A percentile compares a stretch with the other conserved stretches of the same genome.
Conservation (phyloP, 2,888 invertebrate species). For the Euzetes globulus region DNA sequence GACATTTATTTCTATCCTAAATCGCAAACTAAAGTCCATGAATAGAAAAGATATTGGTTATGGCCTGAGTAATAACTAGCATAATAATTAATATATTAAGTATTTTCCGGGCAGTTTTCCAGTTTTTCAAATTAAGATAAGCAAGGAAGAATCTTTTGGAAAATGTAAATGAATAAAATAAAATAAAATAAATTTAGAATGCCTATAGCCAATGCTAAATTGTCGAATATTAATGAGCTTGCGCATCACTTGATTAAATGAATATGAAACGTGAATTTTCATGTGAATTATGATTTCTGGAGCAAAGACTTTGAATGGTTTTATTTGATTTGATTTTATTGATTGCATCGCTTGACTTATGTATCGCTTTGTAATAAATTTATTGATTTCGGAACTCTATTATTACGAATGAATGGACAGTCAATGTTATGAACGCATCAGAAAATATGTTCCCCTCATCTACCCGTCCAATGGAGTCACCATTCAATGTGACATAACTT, state of each 20-base stretch:
- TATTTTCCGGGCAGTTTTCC: too few relatives aligned
- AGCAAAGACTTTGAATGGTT: background rate
- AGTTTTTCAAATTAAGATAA: too few relatives aligned
- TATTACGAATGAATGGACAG: slow-evolving; percentile 1
- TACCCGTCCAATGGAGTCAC: background rate
- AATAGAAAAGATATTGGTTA: too few relatives aligned
- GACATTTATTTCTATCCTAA: background rate
- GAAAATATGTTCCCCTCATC: background rate
- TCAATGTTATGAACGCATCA: background rate
- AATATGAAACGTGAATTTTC: background rate
- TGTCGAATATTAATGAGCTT: background rate
- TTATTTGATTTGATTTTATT: slow-evolving; percentile 4
- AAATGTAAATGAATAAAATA: too few relatives aligned
- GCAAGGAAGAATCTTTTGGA: too few relatives aligned
- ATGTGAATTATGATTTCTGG: too few relatives aligned
- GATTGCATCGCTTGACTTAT: background rate
- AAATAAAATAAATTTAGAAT: too few relatives aligned
- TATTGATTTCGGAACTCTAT: slow-evolving; percentile 13
- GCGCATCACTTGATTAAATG: background rate
- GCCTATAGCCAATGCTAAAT: background rate
- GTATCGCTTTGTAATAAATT: slow-evolving; percentile 3
- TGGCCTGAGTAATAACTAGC: too few relatives aligned
- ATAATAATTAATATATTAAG: too few relatives aligned
- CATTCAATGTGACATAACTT: too few relatives aligned
- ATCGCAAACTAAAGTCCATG: too few relatives aligned